Percentiles rank a stretch among this genome's conserved stretches.
Evolutionary conservation across 1,140 invertebrate species (phyloP).

Genomic region (Cardiocondyla obscurior): DNA sequence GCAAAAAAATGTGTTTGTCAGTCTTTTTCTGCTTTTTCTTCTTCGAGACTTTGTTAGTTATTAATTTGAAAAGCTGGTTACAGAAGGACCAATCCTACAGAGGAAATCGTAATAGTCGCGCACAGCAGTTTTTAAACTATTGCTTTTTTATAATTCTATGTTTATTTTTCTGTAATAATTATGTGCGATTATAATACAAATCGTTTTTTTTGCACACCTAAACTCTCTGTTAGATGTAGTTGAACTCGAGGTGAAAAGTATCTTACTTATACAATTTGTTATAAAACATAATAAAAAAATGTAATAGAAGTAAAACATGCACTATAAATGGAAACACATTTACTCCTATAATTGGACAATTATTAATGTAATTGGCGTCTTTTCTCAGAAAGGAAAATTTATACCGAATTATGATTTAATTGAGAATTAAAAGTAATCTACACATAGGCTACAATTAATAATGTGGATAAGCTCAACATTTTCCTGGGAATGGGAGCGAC

Average conservation of each 20-base stretch:
- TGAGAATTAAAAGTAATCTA: not conserved
- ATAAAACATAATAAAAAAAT: not conserved
- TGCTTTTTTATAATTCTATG: not conserved
- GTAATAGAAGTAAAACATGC: not conserved
- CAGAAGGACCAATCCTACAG: constrained; percentile 56
- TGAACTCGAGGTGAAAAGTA: not conserved
- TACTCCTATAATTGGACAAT: not conserved
- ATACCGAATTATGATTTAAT: not conserved
- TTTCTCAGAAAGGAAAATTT: not conserved
- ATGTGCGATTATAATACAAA: not conserved
- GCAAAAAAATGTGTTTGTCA: too few relatives aligned
- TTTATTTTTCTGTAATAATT: constrained; percentile 16
- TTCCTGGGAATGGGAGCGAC: not conserved
- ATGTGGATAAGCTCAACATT: not conserved
- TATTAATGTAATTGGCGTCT: not conserved
- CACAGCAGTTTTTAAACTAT: not conserved
- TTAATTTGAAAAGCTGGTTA: constrained; percentile 62
- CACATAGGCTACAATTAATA: constrained; percentile 9
- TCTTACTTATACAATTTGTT: not conserved
- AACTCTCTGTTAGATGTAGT: not conserved
- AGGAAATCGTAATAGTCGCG: not conserved
- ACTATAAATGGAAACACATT: constrained; percentile 52
- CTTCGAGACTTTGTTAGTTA: not conserved
- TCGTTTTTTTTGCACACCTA: not conserved
- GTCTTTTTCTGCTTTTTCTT: not conserved